Percentiles rank a stretch among this genome's conserved stretches.
These are phyloP conservation scores for Caenorhabditis zanzibari DNA, from an alignment of 2,888 invertebrate genomes.

Conservation along the genomic window DNA sequence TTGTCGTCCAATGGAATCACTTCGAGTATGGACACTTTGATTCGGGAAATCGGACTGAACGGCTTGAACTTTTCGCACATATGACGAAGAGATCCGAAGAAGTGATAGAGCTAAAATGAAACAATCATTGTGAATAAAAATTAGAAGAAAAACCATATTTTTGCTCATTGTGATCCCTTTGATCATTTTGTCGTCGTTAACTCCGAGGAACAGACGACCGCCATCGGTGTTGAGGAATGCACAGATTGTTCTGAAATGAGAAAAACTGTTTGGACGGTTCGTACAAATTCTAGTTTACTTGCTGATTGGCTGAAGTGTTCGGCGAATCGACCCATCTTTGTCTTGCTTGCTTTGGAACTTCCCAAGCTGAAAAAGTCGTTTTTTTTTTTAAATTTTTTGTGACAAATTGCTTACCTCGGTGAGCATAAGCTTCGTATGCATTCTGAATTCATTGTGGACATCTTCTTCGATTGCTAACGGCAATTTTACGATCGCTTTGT, in stretches of 20 bases:
- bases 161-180: conserved; percentile 69
- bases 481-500: conserved; percentile 24
- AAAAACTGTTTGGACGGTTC: background rate
- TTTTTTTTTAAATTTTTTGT: background rate
- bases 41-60: conserved; percentile 46
- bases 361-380: conserved; percentile 46
- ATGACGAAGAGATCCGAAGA: conserved; percentile 56
- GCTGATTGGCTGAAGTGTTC: conserved; percentile 74
- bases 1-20: conserved; percentile 30
- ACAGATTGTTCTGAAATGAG: conserved; percentile 70
- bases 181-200: conserved; percentile 66
- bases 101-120: conserved; percentile 50
- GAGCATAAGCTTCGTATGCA: conserved; percentile 69
- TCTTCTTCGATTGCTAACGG: conserved; percentile 65
- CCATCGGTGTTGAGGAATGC: conserved; percentile 73
- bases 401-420: conserved; percentile 55
- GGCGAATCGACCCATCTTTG: conserved; percentile 68
- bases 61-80: conserved; percentile 67
- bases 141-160: conserved; percentile 49
- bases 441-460: conserved; percentile 71
- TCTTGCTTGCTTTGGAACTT: conserved; percentile 62
- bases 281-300: conserved; percentile 54
- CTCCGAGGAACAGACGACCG: conserved; percentile 69
- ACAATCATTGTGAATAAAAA: background rate
- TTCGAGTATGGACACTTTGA: conserved; percentile 56